A percentile compares a stretch with the other conserved stretches of the same genome.
Evolutionary conservation across 2,113 vertebrate genomes (phyloP).

Genomic region (Perca flavescens): DNA sequence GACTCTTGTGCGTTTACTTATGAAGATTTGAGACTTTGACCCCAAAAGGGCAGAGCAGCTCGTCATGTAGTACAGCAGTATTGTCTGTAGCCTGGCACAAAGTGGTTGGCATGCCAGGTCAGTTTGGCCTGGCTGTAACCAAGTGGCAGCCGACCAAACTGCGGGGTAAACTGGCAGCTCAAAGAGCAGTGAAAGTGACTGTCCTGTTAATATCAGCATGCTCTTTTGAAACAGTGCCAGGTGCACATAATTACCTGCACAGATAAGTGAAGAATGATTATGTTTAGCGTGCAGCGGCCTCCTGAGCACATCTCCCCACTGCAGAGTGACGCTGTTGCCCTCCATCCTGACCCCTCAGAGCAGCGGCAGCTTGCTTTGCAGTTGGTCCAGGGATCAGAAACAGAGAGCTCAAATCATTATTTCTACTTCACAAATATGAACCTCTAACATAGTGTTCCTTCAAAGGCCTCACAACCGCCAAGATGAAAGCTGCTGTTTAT

Average conservation of each 20-base stretch:
- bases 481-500: conserved; percentile 66
- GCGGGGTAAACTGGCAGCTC: conserved; percentile 1
- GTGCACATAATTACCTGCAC: background rate
- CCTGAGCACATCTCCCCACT: background rate
- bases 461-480: conserved; percentile 40
- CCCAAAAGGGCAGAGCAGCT: background rate
- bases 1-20: no score
- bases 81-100: conserved; percentile 3
- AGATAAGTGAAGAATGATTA: background rate
- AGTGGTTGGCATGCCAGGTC: background rate
- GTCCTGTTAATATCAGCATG: conserved; percentile 12
- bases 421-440: conserved; percentile 42
- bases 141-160: conserved; percentile 33
- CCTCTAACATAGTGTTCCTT: conserved; percentile 28
- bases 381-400: conserved; percentile 38
- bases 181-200: background rate
- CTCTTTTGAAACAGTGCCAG: background rate
- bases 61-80: background rate
- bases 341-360: conserved; percentile 36
- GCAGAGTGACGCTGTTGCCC: conserved; percentile 17
- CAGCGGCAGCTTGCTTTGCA: conserved; percentile 15
- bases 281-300: background rate
- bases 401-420: conserved; percentile 55
- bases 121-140: conserved; percentile 10
- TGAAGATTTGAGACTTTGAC: background rate